A percentile compares a stretch with the other conserved stretches of the same genome.
Conservation (phyloP, 2,113 vertebrate species). For the Chlorocebus sabaeus region DNA sequence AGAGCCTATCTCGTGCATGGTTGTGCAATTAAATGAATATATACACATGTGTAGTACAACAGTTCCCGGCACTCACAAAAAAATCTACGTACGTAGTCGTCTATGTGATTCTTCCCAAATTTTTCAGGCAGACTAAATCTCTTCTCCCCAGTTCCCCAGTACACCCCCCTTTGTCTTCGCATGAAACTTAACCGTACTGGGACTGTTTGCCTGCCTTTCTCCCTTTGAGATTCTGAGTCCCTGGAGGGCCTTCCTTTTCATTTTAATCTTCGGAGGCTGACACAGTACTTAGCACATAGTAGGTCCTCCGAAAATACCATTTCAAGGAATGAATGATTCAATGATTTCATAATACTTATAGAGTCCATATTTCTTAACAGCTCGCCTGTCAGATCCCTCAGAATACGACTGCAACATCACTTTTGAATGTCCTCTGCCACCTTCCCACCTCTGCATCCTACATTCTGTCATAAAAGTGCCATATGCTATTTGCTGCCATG, state of each 20-base stretch:
- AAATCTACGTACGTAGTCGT: not conserved
- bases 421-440: not conserved
- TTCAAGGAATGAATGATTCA: not conserved
- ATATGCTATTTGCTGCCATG: not conserved
- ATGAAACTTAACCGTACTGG: not conserved
- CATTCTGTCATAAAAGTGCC: not conserved
- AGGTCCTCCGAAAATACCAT: not conserved
- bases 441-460: not conserved
- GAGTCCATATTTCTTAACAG: not conserved
- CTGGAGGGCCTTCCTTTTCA: not conserved
- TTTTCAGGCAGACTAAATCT: not conserved
- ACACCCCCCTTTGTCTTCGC: not conserved
- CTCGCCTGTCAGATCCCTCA: not conserved
- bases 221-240: too few species aligned
- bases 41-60: too few species aligned
- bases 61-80: not conserved
- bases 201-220: not conserved
- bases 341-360: not conserved
- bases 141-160: accelerated
- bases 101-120: too few species aligned
- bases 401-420: not conserved
- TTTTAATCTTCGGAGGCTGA: not conserved
- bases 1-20: not conserved
- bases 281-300: not conserved
- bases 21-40: not conserved